Conservation (phyloP, 2,888 invertebrate species). For the Lycaena phlaeas region DNA sequence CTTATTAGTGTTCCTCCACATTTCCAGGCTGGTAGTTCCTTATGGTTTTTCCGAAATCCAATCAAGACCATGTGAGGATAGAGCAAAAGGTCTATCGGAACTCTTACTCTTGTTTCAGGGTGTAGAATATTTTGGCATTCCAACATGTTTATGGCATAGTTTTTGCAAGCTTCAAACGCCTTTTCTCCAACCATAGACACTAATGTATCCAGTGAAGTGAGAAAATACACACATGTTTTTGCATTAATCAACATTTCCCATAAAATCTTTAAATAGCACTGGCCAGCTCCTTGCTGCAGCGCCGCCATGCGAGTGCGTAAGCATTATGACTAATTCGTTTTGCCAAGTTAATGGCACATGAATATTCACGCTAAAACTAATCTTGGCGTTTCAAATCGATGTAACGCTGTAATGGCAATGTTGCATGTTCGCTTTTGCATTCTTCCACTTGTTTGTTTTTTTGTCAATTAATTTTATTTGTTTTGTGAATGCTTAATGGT, state of each 20-base stretch:
- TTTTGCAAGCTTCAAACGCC: constrained; percentile 47
- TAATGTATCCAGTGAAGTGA: constrained; percentile 10
- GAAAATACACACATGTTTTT: constrained; percentile 7
- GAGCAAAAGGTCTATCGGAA: constrained; percentile 60
- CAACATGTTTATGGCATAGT: constrained; percentile 47
- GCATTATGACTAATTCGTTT: constrained; percentile 36
- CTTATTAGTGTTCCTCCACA: constrained; percentile 61
- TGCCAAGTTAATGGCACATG: constrained; percentile 28
- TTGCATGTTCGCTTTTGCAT: constrained; percentile 14
- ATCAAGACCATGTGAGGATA: constrained; percentile 78
- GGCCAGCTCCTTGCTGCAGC: constrained; percentile 9
- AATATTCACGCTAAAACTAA: constrained; percentile 29
- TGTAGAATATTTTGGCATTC: constrained; percentile 58
- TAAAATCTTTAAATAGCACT: constrained; percentile 14
- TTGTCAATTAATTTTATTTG: constrained; percentile 6
- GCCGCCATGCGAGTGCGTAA: constrained; percentile 20
- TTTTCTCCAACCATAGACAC: constrained; percentile 36
- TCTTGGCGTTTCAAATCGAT: constrained; percentile 31
- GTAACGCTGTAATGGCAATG: constrained; percentile 10
- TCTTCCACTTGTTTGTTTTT: constrained; percentile 2
- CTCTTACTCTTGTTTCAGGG: constrained; percentile 39
- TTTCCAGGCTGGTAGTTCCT: constrained; percentile 40
- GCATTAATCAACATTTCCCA: constrained; percentile 19
- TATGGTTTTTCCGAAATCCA: constrained; percentile 33
- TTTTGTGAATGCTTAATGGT: neutral